Base-by-base conservation (phyloP, 1,140 invertebrate genomes). In the Drosophila tristis region DNA sequence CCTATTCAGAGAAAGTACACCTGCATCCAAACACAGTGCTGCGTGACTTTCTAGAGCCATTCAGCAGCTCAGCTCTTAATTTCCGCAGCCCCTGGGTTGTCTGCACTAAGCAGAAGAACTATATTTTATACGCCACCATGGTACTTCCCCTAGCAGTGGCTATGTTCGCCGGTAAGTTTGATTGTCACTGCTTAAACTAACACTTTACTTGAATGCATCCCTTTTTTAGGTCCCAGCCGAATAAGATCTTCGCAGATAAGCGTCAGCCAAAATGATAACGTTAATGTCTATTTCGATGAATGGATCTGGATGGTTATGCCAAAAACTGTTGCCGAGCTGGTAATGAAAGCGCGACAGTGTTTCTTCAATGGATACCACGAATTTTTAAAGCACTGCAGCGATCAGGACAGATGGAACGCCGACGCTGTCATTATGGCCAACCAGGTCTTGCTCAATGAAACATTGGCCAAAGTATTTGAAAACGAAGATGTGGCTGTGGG, bases 71-170 rank as follows among this genome's bases (percentile, higher is more conserved):
- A 0, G 78, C 92, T 1, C 90, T 91, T 31, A 92, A 93, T 11
- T 91, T 97, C 23, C 96, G 95, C 0, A 94, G 95, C 7, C 96
- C 97, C 84, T 98, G 97, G 96, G 92, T 98, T 16, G 93, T 97
- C 31, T 98, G 96, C 91, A 96, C 97, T 84, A 97, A 97, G 92
- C 95, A 97, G 92, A 95, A 94, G 13, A 95, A 95, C 73, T 94
- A 95, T 66, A 95, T 96, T 1, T 94, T 94, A 58, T 96, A 95
- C 68, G 96, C 95, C 58, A 97, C 97, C 11, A 77, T 97, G 9
- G 94, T 98, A 2, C 96, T 96, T 53, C 95, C 97, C 0, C 90
- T 98, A 9, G 95, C 96, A 3, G 95, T 98, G 16, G 96, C 96
- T 8, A 78, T 86, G 95, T 82, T 93, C 97, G 50, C 94, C 94